Evolutionary conservation across 2,888 invertebrate genomes (phyloP).

Genomic region (Hypolimnas misippus): DNA sequence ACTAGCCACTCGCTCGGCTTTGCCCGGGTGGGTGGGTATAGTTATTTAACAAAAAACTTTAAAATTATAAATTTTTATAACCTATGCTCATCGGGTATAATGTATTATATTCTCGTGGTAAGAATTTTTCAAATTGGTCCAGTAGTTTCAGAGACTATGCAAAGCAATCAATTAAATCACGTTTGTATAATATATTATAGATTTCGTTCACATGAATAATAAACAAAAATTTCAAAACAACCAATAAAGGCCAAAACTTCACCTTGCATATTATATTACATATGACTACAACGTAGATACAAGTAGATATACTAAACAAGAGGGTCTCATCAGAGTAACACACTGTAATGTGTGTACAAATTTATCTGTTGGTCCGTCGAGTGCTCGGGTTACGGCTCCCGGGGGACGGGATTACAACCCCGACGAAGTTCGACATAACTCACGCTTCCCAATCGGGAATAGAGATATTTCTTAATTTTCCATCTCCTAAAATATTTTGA

Average conservation of each 20-base stretch:
- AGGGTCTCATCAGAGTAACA: conserved; percentile 45
- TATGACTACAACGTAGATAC: background rate
- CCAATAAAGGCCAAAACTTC: background rate
- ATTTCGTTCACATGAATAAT: too few species aligned
- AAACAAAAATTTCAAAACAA: background rate
- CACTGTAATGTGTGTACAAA: conserved; percentile 69
- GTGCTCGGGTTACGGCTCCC: conserved; percentile 67
- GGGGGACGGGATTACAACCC: conserved; percentile 56
- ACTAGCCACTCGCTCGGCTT: too few species aligned
- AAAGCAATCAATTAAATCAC: too few species aligned
- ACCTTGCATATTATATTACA: background rate
- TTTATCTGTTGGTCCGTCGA: conserved; percentile 67
- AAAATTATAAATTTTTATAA: too few species aligned
- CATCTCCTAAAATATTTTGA: conserved; percentile 8
- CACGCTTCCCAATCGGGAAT: conserved; percentile 44
- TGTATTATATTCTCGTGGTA: too few species aligned
- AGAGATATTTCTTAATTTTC: background rate
- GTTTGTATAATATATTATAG: too few species aligned
- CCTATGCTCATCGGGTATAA: too few species aligned
- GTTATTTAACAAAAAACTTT: too few species aligned
- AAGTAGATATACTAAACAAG: conserved; percentile 11
- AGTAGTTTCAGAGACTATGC: too few species aligned
- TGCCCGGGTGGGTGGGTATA: too few species aligned
- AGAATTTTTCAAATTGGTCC: too few species aligned
- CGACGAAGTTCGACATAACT: conserved; percentile 46